phyloP scores from a whole-genome alignment of 2,113 vertebrate genomes.

The Psilopsiagon aurifrons region DNA sequence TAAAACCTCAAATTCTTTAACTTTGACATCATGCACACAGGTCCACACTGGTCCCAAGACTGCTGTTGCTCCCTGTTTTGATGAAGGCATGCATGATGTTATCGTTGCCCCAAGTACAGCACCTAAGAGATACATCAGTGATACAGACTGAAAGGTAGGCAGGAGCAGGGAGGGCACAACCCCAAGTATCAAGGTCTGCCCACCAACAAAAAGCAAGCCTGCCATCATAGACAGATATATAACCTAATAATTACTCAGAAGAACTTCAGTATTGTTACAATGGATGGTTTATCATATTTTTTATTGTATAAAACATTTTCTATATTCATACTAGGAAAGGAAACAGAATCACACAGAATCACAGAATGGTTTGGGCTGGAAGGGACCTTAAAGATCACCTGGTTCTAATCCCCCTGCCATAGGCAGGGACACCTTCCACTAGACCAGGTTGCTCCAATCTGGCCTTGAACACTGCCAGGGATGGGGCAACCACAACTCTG shows the following conservation, averaged over 20 bases:
- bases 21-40: neutral
- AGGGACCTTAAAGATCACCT: neutral
- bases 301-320: neutral
- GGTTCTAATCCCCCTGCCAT: neutral
- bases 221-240: neutral
- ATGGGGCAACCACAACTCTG: neutral
- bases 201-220: neutral
- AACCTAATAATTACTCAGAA: neutral
- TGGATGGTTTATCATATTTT: neutral
- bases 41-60: neutral
- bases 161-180: neutral
- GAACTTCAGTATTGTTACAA: neutral
- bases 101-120: neutral
- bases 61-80: neutral
- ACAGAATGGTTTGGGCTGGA: neutral
- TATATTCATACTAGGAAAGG: neutral
- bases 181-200: neutral
- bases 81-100: neutral
- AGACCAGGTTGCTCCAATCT: neutral
- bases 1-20: neutral
- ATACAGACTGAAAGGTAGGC: neutral
- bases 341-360: neutral
- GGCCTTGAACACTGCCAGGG: neutral
- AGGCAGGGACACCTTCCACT: neutral
- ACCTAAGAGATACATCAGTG: neutral